These are phyloP conservation scores for Cataglyphis altisquamis DNA, from an alignment of 2,888 invertebrate genomes.

Conservation along the genomic window DNA sequence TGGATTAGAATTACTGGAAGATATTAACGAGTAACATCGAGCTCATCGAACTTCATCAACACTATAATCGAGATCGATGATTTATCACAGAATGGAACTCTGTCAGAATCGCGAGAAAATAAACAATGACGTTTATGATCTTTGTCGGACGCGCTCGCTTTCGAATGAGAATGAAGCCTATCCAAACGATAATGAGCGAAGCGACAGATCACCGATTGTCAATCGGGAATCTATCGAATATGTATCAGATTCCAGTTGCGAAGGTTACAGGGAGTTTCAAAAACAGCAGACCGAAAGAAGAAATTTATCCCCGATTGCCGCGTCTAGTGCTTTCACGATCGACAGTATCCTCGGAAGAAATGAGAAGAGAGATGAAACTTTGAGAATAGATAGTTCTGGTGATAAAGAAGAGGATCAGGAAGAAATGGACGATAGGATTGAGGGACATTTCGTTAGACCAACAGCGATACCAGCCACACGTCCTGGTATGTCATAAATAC, in stretches of 20 bases:
- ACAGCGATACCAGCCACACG: constrained; percentile 70
- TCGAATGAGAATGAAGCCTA: constrained; percentile 50
- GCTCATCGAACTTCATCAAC: background rate
- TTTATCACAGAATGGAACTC: constrained; percentile 69
- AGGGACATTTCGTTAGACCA: constrained; percentile 72
- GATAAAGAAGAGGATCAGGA: constrained; percentile 72
- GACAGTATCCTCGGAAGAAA: constrained; percentile 81
- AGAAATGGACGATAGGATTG: constrained; percentile 67
- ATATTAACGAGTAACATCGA: constrained; percentile 11
- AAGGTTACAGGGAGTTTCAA: constrained; percentile 69
- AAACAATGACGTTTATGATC: constrained; percentile 67
- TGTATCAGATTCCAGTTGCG: constrained; percentile 78
- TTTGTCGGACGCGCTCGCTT: constrained; percentile 55
- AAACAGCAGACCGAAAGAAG: constrained; percentile 61
- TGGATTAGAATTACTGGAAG: background rate
- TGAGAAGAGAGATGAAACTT: constrained; percentile 58
- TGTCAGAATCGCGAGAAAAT: constrained; percentile 66
- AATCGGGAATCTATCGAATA: constrained; percentile 69
- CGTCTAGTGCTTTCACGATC: constrained; percentile 82
- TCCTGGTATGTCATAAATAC: constrained; percentile 59
- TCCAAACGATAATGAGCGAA: constrained; percentile 52
- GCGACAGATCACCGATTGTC: constrained; percentile 32
- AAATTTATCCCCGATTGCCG: constrained; percentile 64
- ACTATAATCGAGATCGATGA: constrained; percentile 39
- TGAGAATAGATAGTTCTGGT: constrained; percentile 49